These are phyloP conservation scores for Ovis aries DNA, from an alignment of 2,113 vertebrate species.

Conservation along the genomic window ARS-UI_Ramb_v3.0 NC_056061.1:60755001-60755500, in stretches of 20 bases:
- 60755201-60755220: background rate
- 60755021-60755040: background rate
- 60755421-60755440: conserved; percentile 17
- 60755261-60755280: background rate
- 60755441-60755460: background rate
- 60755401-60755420: background rate
- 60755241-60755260: background rate
- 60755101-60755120: background rate
- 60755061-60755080: background rate
- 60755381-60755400: background rate
- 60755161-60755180: background rate
- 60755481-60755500: background rate
- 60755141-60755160: background rate
- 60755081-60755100: background rate
- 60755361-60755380: background rate
- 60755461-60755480: background rate
- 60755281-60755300: background rate
- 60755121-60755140: background rate
- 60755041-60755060: background rate
- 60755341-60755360: background rate
- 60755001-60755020: background rate
- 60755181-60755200: background rate
- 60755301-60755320: background rate
- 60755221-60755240: background rate
- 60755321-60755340: background rate